Evolutionary conservation across 2,797 vertebrate genomes (phyloP), one percentile per base, ranked within the genome.

Genomic region (Anas bernieri): DNA sequence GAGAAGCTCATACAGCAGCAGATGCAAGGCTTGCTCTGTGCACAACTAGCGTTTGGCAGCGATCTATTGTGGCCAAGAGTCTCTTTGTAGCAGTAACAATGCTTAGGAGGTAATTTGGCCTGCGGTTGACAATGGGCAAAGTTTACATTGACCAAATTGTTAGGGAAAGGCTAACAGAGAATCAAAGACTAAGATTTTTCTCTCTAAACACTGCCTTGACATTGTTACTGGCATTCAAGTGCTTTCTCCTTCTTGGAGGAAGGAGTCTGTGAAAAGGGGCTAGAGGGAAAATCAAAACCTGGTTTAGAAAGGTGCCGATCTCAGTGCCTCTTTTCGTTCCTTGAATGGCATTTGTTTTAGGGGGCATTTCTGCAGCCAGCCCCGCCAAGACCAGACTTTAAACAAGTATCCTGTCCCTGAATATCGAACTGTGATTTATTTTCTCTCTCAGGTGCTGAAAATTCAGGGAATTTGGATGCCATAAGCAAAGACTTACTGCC

Each of bases 401-500:
- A 66, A 30, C 28, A 28, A 5, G 20, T 25, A 12, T 8, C 33
- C 62, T 28, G 26, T 56, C 50, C 31, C n/a, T 39, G 14, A 26
- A 26, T 46, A 2, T 18, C 8, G 69, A 64, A 17, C 52, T 75
- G 13, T 50, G 31, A 9, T 75, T 68, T 89, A 6, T 48, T 93
- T 91, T 92, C 14, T 75, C 17, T 96, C 85, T 84, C 93, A 98
- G 97, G 96, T 31, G 64, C 85, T 10, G 97, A 97, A 55, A 96
- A 81, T 89, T 94, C 98, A 46, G 97, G 96, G 50, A 98, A 96
- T 91, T 72, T 92, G 76, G 98, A 99, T 15, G 56, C 75, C 31
- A 96, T 96, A 81, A 97, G 98, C 72, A 98, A 97, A 93, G 99
- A 99, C 30, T 97, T 98, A 77, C 98, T 99, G 62, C 98, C 98